These are phyloP conservation scores for Scaptomyza reducta DNA, from an alignment of 2,888 invertebrate species.

Conservation along the genomic window DNA sequence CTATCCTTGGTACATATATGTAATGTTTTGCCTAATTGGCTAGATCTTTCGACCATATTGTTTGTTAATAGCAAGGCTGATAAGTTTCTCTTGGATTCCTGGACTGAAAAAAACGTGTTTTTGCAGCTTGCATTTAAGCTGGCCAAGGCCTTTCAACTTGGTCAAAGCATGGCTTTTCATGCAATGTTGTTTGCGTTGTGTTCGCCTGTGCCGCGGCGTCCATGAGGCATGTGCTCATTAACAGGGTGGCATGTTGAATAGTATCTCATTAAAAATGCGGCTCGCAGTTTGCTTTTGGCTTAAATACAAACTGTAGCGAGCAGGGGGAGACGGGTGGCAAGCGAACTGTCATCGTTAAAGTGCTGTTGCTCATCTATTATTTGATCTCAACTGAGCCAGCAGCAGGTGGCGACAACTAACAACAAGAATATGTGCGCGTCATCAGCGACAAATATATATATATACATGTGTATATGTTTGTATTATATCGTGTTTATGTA, in stretches of 20 bases:
- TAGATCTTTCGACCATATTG: constrained; percentile 5
- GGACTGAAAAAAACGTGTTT: not conserved
- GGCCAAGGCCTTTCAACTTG: constrained; percentile 30
- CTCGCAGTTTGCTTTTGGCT: constrained; percentile 36
- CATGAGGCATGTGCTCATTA: constrained; percentile 58
- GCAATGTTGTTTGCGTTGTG: constrained; percentile 14
- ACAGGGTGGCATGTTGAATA: constrained; percentile 57
- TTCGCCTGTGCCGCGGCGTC: constrained; percentile 10
- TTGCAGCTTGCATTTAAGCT: constrained; percentile 5
- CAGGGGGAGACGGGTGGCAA: not conserved
- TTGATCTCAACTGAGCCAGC: constrained; percentile 40
- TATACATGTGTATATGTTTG: not conserved
- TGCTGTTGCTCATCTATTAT: constrained; percentile 47
- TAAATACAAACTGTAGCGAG: constrained; percentile 27
- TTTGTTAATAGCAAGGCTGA: constrained; percentile 62
- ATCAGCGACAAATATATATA: constrained; percentile 5
- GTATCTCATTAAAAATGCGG: constrained; percentile 70
- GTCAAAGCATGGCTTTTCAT: constrained; percentile 21
- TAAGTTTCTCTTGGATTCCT: constrained; percentile 15
- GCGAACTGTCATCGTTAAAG: constrained; percentile 9
- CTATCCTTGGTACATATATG: constrained; percentile 49
- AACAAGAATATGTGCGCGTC: constrained; percentile 55
- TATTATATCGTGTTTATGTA: constrained; percentile 9
- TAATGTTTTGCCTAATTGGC: constrained; percentile 57
- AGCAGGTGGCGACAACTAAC: constrained; percentile 66